These are phyloP conservation scores for Magallana ariakensis DNA, from an alignment of 1,140 invertebrate species.

Conservation along the genomic window DNA sequence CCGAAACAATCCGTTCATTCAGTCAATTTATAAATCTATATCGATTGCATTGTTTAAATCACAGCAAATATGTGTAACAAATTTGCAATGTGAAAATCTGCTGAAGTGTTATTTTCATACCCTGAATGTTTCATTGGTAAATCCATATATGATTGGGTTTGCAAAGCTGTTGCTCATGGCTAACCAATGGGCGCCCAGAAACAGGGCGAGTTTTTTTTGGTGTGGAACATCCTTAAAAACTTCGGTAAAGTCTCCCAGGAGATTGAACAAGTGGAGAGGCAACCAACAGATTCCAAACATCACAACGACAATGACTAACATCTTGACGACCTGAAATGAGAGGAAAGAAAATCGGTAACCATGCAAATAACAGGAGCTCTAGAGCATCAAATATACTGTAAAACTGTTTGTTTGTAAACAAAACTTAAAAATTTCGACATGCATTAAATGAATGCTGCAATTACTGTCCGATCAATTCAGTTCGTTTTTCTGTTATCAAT, in stretches of 20 bases:
- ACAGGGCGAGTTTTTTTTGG: slow-evolving; percentile 64
- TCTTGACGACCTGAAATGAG: slow-evolving; percentile 90
- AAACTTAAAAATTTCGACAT: too few species aligned
- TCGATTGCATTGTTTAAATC: too few species aligned
- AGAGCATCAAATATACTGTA: too few species aligned
- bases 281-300: slow-evolving; percentile 93
- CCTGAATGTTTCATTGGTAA: slow-evolving; percentile 92
- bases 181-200: slow-evolving; percentile 80
- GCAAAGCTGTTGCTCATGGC: slow-evolving; percentile 89
- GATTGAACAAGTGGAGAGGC: slow-evolving; percentile 86
- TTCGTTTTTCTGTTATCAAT: too few species aligned
- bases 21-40: too few species aligned
- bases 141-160: slow-evolving; percentile 93
- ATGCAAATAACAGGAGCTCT: too few species aligned
- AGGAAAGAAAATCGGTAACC: not conserved
- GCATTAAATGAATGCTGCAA: too few species aligned
- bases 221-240: slow-evolving; percentile 49
- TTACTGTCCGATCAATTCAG: too few species aligned
- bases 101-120: slow-evolving; percentile 79
- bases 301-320: slow-evolving; percentile 92
- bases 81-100: too few species aligned
- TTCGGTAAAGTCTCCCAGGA: slow-evolving; percentile 67
- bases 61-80: too few species aligned
- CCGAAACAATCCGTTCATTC: too few species aligned
- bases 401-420: too few species aligned